Percentiles rank a stretch among this genome's conserved stretches.
These are phyloP conservation scores for Mesorhabditis spiculigera DNA, from an alignment of 2,888 invertebrate species.

Conservation along the genomic window DNA sequence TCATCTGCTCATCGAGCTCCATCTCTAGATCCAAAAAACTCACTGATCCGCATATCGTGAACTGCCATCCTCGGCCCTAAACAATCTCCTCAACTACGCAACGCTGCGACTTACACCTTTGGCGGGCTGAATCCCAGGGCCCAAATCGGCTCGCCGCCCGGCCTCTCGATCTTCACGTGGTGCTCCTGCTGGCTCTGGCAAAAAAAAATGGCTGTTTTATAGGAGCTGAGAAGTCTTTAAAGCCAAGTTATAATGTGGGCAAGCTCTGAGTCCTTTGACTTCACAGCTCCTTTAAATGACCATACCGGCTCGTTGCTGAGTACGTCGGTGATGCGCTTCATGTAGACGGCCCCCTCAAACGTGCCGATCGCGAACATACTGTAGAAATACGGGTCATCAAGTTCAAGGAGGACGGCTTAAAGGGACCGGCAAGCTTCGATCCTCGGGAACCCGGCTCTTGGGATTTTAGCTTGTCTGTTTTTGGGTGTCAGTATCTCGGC, in stretches of 20 bases:
- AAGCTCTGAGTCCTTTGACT: neutral
- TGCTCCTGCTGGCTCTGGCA: slow-evolving; percentile 19
- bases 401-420: too few species aligned
- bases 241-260: neutral
- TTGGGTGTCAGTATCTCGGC: neutral
- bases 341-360: slow-evolving; percentile 80
- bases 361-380: slow-evolving; percentile 83
- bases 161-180: slow-evolving; percentile 73
- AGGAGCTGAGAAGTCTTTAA: too few species aligned
- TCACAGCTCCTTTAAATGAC: neutral
- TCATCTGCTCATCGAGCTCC: too few species aligned
- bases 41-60: too few species aligned
- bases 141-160: slow-evolving; percentile 71
- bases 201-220: too few species aligned
- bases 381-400: neutral
- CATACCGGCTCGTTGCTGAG: slow-evolving; percentile 12
- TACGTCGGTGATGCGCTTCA: slow-evolving; percentile 68
- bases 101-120: neutral
- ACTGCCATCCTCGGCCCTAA: too few species aligned
- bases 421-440: too few species aligned
- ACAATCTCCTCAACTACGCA: too few species aligned
- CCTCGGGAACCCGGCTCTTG: too few species aligned
- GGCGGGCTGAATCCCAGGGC: slow-evolving; percentile 74
- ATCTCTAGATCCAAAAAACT: too few species aligned
- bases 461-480: too few species aligned